Evolutionary conservation across 2,113 vertebrate genomes (phyloP).

Genomic region (Thermophis baileyi): DNA sequence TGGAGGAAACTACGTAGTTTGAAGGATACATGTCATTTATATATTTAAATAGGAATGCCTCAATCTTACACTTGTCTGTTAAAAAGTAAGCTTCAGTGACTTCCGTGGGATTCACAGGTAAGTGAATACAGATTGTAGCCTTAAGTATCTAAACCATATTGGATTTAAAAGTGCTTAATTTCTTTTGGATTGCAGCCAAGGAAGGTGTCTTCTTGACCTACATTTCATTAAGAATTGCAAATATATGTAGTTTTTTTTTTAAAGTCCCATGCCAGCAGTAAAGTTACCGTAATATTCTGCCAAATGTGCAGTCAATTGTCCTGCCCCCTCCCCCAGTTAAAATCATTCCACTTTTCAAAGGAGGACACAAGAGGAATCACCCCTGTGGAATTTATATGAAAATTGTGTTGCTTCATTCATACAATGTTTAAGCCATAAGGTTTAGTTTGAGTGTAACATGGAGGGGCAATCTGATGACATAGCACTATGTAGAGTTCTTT

Average conservation of each 20-base stretch:
- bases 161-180: background rate
- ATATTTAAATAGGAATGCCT: background rate
- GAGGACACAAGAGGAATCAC: background rate
- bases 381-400: background rate
- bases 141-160: background rate
- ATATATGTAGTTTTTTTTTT: background rate
- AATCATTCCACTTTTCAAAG: background rate
- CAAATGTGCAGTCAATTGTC: background rate
- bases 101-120: background rate
- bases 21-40: background rate
- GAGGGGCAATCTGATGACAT: background rate
- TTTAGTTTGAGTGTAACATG: background rate
- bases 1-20: background rate
- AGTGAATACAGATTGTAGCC: background rate
- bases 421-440: background rate
- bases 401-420: background rate
- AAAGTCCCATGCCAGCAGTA: background rate
- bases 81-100: background rate
- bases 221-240: background rate
- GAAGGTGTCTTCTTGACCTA: background rate
- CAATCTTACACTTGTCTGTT: background rate
- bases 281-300: background rate
- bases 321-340: background rate
- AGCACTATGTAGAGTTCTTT: background rate
- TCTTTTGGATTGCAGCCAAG: background rate